Base-by-base conservation (phyloP, 2,113 vertebrate genomes). In the Numida meleagris region DNA sequence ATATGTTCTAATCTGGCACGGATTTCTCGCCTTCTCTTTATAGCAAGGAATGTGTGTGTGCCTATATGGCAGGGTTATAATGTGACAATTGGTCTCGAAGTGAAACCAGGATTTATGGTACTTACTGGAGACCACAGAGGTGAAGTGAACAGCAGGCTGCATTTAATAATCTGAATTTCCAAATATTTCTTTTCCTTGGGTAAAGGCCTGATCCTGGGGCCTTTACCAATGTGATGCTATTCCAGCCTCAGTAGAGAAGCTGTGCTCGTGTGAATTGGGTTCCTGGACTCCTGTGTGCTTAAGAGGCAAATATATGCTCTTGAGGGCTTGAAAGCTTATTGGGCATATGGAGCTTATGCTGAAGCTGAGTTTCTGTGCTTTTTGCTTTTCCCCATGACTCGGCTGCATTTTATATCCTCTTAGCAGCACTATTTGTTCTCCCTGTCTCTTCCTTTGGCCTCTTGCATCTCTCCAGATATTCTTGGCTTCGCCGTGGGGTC, bases 1-100 rank as follows among this genome's bases (percentile, higher is more conserved):
- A 91, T 96, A 95, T 97, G 95, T 96, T 90, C 88, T 96, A 89
- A 76, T 93, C 92, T 96, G 89, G 91, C 77, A 83, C 58, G 82
- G 86, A 84, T 94, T 95, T 94, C 85, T 96, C 66, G 63, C 92
- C 90, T 85, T 57, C 93, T 96, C 93, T 96, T 95, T 94, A 92
- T 83, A 96, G 90, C 86, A 93, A 93, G 91, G 94, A 94, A 97
- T 90, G 96, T 96, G 74, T 91, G 83, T 66, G 36, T 17, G 90
- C 80, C 93, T 93, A 63, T 80, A 55, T 73, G 90, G 88, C 81
- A 71, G 89, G 90, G 90, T 91, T 94, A 76, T 95, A 96, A 95
- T 94, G 65, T 73, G 87, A 93, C 80, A 96, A 82, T 95, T 83
- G 89, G 81, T 93, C 90, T 92, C 77, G 3, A 86, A 90, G 79